Conservation (phyloP, 2,113 vertebrate species). For the Elaphurus davidianus region DNA sequence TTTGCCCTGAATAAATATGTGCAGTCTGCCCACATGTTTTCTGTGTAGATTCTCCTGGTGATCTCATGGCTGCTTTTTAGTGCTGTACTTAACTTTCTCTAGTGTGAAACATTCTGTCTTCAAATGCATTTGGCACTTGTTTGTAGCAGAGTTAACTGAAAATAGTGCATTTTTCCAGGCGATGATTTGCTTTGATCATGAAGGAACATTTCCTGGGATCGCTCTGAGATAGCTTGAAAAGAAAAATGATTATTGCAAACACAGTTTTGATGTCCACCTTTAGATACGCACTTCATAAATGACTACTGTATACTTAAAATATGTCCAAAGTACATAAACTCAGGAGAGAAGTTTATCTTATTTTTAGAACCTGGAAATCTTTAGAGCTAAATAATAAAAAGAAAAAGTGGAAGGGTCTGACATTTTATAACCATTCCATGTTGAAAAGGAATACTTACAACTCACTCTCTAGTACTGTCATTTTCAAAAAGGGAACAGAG, state of each 20-base stretch:
- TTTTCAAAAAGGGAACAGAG: neutral
- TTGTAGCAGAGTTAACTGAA: slow-evolving; percentile 38
- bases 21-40: neutral
- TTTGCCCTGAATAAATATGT: slow-evolving; percentile 51
- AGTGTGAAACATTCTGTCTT: slow-evolving; percentile 50
- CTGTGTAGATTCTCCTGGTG: slow-evolving; percentile 23
- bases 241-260: slow-evolving; percentile 59
- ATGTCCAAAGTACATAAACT: slow-evolving; percentile 44
- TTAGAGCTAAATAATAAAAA: slow-evolving; percentile 40
- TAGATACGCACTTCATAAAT: slow-evolving; percentile 6
- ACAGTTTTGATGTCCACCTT: slow-evolving; percentile 55
- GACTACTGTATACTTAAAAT: slow-evolving; percentile 45
- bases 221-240: slow-evolving; percentile 38
- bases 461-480: neutral
- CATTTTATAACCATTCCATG: slow-evolving; percentile 51
- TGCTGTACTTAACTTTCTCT: slow-evolving; percentile 37
- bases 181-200: slow-evolving; percentile 62
- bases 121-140: slow-evolving; percentile 29
- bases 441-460: slow-evolving; percentile 39
- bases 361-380: slow-evolving; percentile 54
- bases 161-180: slow-evolving; percentile 32
- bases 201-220: slow-evolving; percentile 48
- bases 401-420: neutral
- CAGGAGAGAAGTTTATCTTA: slow-evolving; percentile 51
- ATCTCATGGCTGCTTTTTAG: slow-evolving; percentile 48